These are phyloP conservation scores for Phocoena phocoena DNA, from an alignment of 2,113 vertebrate species.

Conservation along the genomic window DNA sequence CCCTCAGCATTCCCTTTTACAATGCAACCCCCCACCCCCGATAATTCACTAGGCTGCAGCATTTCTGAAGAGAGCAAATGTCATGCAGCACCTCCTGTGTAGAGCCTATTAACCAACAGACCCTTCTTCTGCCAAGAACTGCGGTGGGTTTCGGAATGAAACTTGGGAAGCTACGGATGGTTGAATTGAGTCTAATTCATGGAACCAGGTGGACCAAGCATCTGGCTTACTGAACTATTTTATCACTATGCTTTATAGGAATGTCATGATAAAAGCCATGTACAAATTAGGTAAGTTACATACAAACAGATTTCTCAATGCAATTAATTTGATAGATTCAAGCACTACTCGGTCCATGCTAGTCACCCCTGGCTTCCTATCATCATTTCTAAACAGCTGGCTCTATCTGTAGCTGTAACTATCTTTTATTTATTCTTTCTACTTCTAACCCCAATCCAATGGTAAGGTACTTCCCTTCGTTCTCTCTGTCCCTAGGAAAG, in stretches of 20 bases:
- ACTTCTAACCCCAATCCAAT: not conserved
- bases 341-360: not conserved
- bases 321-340: not conserved
- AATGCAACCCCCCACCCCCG: not conserved
- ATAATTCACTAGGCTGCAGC: not conserved
- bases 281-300: not conserved
- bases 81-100: not conserved
- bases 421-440: not conserved
- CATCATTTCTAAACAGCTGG: not conserved
- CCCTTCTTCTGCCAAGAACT: not conserved
- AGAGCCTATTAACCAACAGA: not conserved
- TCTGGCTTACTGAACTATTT: not conserved
- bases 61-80: not conserved
- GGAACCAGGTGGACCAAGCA: not conserved
- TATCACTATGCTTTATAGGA: not conserved
- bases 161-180: not conserved
- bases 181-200: not conserved
- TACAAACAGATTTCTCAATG: not conserved
- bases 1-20: not conserved
- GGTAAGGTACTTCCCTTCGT: not conserved
- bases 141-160: not conserved
- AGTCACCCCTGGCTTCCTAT: not conserved
- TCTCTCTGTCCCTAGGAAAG: not conserved
- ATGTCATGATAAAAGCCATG: not conserved
- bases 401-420: not conserved